phyloP scores from a whole-genome alignment of 2,888 invertebrate species.

The Crepidodera aurea region DNA sequence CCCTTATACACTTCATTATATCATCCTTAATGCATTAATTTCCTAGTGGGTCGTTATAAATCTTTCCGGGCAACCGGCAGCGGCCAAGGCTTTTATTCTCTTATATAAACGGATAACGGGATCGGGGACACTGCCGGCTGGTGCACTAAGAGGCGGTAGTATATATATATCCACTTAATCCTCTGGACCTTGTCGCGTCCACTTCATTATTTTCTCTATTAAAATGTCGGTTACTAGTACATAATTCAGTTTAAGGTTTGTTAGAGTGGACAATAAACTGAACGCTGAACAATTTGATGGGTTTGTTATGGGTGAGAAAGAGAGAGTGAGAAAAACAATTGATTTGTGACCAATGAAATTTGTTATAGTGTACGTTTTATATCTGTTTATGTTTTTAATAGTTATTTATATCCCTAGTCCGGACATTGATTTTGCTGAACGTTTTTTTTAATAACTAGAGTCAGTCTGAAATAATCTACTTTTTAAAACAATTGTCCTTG shows the following conservation, averaged over 20 bases:
- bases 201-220: slow-evolving; percentile 32
- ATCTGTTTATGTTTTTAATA: too few species aligned
- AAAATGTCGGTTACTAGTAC: slow-evolving; percentile 15
- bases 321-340: too few species aligned
- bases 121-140: slow-evolving; percentile 8
- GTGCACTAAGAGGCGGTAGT: background rate
- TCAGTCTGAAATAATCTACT: too few species aligned
- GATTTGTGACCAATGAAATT: too few species aligned
- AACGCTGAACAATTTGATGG: background rate
- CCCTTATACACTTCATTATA: background rate
- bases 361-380: too few species aligned
- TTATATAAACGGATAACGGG: slow-evolving; percentile 4
- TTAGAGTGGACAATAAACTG: background rate
- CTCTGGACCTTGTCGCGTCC: slow-evolving; percentile 17
- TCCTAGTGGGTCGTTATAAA: slow-evolving; percentile 3
- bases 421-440: too few species aligned
- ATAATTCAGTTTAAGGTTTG: background rate
- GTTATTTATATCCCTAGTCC: too few species aligned
- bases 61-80: background rate
- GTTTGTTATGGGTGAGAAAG: background rate
- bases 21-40: slow-evolving; percentile 18
- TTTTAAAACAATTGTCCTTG: too few species aligned
- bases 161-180: slow-evolving; percentile 28
- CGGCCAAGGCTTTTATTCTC: slow-evolving; percentile 4
- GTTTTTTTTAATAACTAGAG: too few species aligned